Evolutionary conservation across 2,113 vertebrate species (phyloP), one percentile per base, ranked within the genome.

Genomic region (Perca flavescens): DNA sequence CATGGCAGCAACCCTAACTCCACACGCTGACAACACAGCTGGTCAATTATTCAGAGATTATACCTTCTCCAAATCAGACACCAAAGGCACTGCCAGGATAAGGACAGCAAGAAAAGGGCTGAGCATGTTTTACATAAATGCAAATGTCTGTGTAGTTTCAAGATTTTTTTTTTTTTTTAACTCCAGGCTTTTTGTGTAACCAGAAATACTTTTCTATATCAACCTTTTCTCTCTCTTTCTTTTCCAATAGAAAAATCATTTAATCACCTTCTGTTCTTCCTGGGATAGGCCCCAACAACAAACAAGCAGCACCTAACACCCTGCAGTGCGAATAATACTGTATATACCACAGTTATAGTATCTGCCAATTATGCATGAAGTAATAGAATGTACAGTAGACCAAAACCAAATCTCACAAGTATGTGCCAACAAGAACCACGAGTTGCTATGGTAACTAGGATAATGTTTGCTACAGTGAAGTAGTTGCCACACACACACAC

Each of bases 11-110:
- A 88, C 70, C 60, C 73, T 66, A 76, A 90, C 79, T 74, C 57
- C 52, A 61, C 79, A 65, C 4, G 21, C 77, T 66, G 88, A 86
- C 86, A 79, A 63, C 87, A 83, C 89, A 84, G 85, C 81, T 76
- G 77, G 82, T 93, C 85, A 93, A 94, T 94, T 91, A 94, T 94
- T 94, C 82, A 94, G 83, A 78, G 88, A 84, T 82, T 76, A 84
- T 28, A 78, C 79, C 83, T 74, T 83, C 71, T 79, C 65, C 79
- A 52, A 92, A 78, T 91, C 86, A 89, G 88, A 89, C 71, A 83
- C 67, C 84, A 82, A 80, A 79, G 66, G 60, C 77, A 79, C 54
- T 9, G 74, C 50, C 66, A 36, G 63, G 80, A 68, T 50, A 21
- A 25, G 80, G 67, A 58, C 79, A 71, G 66, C 21, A 61, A 57